phyloP scores from a whole-genome alignment of 2,888 invertebrate genomes.

The Tetranychus piercei region DNA sequence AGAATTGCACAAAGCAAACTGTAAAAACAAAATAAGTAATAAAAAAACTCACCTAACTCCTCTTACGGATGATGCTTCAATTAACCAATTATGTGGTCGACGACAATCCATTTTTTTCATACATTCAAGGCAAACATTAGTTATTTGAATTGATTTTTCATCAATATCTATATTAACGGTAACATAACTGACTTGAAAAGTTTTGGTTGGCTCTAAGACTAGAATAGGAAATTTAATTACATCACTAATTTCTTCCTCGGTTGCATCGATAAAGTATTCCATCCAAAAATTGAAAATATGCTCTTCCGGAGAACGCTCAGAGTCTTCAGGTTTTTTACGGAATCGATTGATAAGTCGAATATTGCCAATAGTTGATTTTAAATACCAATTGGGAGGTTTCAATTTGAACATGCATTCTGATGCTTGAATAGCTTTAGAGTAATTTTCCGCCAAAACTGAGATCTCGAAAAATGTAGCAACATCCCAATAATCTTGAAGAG shows the following conservation, averaged over 20 bases:
- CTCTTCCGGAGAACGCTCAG: slow-evolving; percentile 52
- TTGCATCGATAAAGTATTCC: slow-evolving; percentile 92
- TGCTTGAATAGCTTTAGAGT: slow-evolving; percentile 79
- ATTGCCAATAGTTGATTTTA: slow-evolving; percentile 91
- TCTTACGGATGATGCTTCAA: slow-evolving; percentile 69
- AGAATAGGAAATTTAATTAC: slow-evolving; percentile 73
- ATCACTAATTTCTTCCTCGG: slow-evolving; percentile 47
- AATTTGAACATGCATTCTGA: slow-evolving; percentile 46
- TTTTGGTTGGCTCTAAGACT: slow-evolving; percentile 74
- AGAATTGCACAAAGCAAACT: neutral
- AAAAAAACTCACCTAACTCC: slow-evolving; percentile 47
- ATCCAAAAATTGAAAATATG: slow-evolving; percentile 83
- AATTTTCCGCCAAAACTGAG: slow-evolving; percentile 88
- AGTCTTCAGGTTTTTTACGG: slow-evolving; percentile 57
- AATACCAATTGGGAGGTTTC: slow-evolving; percentile 39
- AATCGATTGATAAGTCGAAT: slow-evolving; percentile 76
- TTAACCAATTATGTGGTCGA: slow-evolving; percentile 72
- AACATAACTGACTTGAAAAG: slow-evolving; percentile 82
- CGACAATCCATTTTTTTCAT: slow-evolving; percentile 42
- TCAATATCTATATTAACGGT: slow-evolving; percentile 87
- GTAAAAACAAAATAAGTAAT: neutral
- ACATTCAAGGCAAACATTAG: slow-evolving; percentile 61
- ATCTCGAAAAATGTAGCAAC: slow-evolving; percentile 97
- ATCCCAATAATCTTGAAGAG: slow-evolving; percentile 93
- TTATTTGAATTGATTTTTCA: slow-evolving; percentile 71